phyloP scores from a whole-genome alignment of 2,888 invertebrate genomes.

The Macaria liturata region DNA sequence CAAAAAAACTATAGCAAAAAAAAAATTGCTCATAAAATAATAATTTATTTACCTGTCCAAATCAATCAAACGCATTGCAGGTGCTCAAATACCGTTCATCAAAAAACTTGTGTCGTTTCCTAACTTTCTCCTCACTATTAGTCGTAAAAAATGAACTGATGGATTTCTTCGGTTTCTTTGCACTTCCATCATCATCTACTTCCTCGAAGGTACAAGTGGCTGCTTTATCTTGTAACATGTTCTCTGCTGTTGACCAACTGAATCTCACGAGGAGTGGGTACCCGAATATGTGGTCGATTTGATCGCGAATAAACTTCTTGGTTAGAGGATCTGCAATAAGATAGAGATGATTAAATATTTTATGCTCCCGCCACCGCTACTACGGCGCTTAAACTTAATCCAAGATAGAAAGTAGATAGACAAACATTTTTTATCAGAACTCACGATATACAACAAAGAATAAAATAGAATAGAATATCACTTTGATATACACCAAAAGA shows the following conservation, averaged over 20 bases:
- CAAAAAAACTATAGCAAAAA: not conserved
- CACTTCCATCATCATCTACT: conserved; percentile 74
- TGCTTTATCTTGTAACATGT: conserved; percentile 89
- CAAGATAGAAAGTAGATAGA: too few relatives aligned
- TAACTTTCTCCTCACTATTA: conserved; percentile 60
- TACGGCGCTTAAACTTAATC: too few relatives aligned
- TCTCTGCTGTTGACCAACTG: conserved; percentile 98
- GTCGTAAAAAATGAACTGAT: conserved; percentile 85
- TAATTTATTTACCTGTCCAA: conserved; percentile 29
- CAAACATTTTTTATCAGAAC: too few relatives aligned
- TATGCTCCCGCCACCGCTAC: too few relatives aligned
- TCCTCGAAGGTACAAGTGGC: conserved; percentile 89
- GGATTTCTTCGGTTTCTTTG: conserved; percentile 69
- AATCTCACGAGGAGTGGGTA: conserved; percentile 97
- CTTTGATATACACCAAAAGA: too few relatives aligned
- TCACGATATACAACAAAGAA: too few relatives aligned
- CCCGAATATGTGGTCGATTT: conserved; percentile 96
- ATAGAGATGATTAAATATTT: conserved; percentile 4
- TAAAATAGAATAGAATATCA: too few relatives aligned
- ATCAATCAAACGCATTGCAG: conserved; percentile 73
- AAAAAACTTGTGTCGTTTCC: conserved; percentile 86
- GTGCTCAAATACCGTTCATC: conserved; percentile 84
- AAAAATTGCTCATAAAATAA: conserved; percentile 5
- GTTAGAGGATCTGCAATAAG: conserved; percentile 92
- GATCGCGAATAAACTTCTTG: conserved; percentile 92